phyloP scores from a whole-genome alignment of 2,113 vertebrate species.

The Rousettus leschenaultii region DNA sequence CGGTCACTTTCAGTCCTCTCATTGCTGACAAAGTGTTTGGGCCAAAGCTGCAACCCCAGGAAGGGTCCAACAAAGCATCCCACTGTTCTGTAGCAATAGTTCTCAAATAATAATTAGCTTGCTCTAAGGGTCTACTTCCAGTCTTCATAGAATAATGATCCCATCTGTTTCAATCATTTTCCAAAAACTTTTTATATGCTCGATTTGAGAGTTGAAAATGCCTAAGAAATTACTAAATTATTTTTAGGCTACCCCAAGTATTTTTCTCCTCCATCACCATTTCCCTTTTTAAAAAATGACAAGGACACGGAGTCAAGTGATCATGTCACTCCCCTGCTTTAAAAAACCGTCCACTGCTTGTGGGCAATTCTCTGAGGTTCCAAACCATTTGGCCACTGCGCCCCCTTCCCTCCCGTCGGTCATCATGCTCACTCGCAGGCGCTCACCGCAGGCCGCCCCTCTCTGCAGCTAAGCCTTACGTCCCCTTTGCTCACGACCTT shows the following conservation, averaged over 20 bases:
- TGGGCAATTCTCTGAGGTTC: background rate
- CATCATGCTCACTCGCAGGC: fast-evolving
- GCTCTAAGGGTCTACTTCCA: too few relatives aligned
- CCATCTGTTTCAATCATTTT: too few relatives aligned
- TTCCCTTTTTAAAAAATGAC: background rate
- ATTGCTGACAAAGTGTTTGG: too few relatives aligned
- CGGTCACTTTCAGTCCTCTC: too few relatives aligned
- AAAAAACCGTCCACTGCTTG: background rate
- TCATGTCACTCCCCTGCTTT: background rate
- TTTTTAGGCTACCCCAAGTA: background rate
- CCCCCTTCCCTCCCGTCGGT: background rate
- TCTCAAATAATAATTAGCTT: too few relatives aligned
- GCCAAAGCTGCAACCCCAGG: background rate
- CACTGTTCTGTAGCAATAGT: too few relatives aligned
- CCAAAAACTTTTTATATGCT: background rate
- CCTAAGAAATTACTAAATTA: background rate
- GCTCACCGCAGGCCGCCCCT: background rate
- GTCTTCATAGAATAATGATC: too few relatives aligned
- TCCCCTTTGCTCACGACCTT: background rate
- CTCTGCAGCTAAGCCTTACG: too few relatives aligned
- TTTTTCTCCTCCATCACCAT: background rate
- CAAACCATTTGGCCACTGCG: background rate
- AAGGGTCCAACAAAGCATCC: background rate
- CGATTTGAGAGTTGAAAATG: background rate
- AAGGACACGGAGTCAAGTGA: background rate